Base-by-base conservation (phyloP, 2,797 vertebrate genomes). In the Tiaroga cobitis region DNA sequence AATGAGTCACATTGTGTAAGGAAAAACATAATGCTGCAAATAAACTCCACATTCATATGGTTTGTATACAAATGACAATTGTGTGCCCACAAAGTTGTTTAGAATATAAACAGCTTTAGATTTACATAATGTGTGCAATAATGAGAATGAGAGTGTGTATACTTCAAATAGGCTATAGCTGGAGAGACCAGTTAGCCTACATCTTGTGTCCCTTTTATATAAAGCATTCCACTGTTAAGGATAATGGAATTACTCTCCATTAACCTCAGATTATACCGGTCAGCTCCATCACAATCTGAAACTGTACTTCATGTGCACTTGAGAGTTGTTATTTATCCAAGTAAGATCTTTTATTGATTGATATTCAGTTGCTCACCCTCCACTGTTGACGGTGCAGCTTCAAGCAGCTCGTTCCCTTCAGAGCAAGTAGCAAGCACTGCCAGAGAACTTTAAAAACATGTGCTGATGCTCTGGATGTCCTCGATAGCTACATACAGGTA, bases 301-400 rank as follows among this genome's bases (percentile, higher is more conserved):
- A 86, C 74, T 82, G 72, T 75, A 80, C 81, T 78, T 59, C 46
- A 77, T 67, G 67, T 21, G 34, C 56, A 21, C 81, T 87, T 87
- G 82, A 78, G 26, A 76, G 41, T 74, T 67, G 32, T 80, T 83
- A 87, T 74, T 68, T 70, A 83, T 83, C 76, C 59, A 15, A 68
- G 79, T 75, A 84, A 87, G 61, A 76, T 76, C 46, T 76, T 87
- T 84, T 70, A 84, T 79, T 81, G 79, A 87, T 87, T 76, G 51
- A 84, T 70, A 84, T 76, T 84, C 41, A 49, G 70, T 87, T 56
- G 65, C 65, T 81, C 46, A 34, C 65, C 49, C 21, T 70, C 65
- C 32, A 41, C 37, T 84, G 70, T 75, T 61, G 72, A 39, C 6
- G 61, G 29, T 46, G 18, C 54, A 85, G 46, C 74, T 84, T 70